These are phyloP conservation scores for Characodon lateralis DNA, from an alignment of 2,797 vertebrate species.

Conservation along the genomic window DNA sequence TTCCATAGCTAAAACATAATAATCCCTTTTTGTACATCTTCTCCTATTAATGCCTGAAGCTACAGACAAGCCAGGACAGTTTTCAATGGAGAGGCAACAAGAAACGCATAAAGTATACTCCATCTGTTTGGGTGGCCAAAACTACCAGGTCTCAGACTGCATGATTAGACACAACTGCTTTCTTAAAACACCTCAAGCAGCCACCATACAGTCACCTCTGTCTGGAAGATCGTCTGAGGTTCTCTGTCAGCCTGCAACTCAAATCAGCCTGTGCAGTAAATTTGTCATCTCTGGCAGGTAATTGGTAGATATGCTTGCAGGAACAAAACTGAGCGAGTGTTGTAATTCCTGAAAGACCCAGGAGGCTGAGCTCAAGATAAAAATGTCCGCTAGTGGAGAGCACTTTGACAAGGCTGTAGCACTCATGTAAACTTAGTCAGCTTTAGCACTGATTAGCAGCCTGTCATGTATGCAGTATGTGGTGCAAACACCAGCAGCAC, in stretches of 20 bases:
- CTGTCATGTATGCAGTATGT: not conserved
- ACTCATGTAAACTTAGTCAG: not conserved
- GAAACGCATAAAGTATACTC: constrained; percentile 1
- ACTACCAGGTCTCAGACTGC: constrained; percentile 37
- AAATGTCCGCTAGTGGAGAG: constrained; percentile 49
- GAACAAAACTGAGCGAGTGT: constrained; percentile 63
- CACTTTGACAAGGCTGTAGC: constrained; percentile 52
- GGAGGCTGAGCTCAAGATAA: constrained; percentile 47
- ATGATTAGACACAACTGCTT: constrained; percentile 57
- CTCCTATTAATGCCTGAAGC: constrained; percentile 66
- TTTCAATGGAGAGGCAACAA: constrained; percentile 22
- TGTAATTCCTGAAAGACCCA: constrained; percentile 53
- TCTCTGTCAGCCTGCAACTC: constrained; percentile 42
- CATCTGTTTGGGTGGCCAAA: constrained; percentile 67
- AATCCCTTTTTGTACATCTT: constrained; percentile 65
- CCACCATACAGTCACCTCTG: constrained; percentile 17
- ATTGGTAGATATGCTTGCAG: constrained; percentile 44
- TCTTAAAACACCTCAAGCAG: constrained; percentile 25
- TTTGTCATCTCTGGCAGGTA: constrained; percentile 69
- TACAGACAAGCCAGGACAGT: constrained; percentile 73
- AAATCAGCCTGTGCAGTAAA: constrained; percentile 51
- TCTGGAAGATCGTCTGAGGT: constrained; percentile 45
- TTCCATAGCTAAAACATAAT: constrained; percentile 63
- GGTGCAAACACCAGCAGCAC: not conserved
- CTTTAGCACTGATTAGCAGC: constrained; percentile 27